Conservation (phyloP, 2,797 vertebrate genomes). For the Tenualosa thibaudeaui region DNA sequence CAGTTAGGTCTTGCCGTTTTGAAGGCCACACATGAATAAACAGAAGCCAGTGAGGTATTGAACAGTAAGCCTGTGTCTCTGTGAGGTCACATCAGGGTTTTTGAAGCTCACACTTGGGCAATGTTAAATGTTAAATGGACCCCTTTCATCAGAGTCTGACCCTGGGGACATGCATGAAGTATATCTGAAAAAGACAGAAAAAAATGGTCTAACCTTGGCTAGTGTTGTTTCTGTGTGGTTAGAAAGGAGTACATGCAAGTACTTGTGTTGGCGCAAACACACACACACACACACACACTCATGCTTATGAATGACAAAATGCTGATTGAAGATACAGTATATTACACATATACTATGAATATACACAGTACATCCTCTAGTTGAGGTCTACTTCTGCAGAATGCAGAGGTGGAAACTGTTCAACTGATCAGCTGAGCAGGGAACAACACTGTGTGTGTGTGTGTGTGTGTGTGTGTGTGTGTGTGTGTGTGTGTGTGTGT, state of each 20-base stretch:
- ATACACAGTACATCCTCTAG: neutral
- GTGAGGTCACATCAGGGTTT: constrained; percentile 35
- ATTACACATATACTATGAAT: constrained; percentile 10
- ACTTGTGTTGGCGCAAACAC: constrained; percentile 7
- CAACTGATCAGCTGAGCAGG: no score
- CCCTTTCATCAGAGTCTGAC: constrained; percentile 29
- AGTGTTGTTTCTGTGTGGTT: constrained; percentile 17
- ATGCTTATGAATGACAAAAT: neutral
- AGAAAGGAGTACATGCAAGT: neutral
- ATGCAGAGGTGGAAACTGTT: no score
- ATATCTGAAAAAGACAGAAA: constrained; percentile 26
- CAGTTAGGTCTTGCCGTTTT: neutral
- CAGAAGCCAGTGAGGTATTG: constrained; percentile 21
- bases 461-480: neutral
- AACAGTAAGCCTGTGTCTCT: constrained; percentile 17
- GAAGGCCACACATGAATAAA: constrained; percentile 23
- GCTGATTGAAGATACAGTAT: neutral
- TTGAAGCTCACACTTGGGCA: constrained; percentile 32
- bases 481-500: neutral
- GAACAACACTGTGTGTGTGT: neutral
- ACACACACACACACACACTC: constrained; percentile 13
- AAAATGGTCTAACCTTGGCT: constrained; percentile 25
- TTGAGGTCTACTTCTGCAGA: no score
- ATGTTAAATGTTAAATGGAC: constrained; percentile 27
- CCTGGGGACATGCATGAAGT: constrained; percentile 18